Base-by-base conservation (phyloP, 2,888 invertebrate genomes). In the Noctua janthina region DNA sequence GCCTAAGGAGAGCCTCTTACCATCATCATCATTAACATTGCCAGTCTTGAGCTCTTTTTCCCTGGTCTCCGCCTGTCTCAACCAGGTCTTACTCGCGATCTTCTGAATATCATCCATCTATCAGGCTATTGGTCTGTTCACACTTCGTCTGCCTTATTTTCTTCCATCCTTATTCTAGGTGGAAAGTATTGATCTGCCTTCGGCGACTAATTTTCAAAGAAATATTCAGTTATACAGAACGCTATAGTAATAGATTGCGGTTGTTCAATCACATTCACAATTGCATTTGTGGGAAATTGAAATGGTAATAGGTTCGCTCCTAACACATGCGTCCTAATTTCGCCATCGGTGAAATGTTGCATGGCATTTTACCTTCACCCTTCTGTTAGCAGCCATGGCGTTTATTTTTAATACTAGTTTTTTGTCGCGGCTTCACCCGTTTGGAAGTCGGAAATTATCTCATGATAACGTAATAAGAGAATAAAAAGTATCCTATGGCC, bases 281-380 rank as follows among this genome's bases (percentile, higher is more conserved):
- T 79, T 62, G 46, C 59, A 72, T 78, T 66, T 64, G 64, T 69
- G 49, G 59, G 39, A 87, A 83, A 84, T 83, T 83, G 74, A 84
- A 87, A 84, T 75, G 71, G 68, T 74, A 67, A 84, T 83, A 13
- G 59, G 39, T 35, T 87, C 49, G 59, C 51, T 51, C 54, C 29
- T 54, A 64, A 20, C 74, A 83, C 79, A 83, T 87, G 78, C n/a
- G 71, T 64, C 66, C 59, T 86, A 82, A 76, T 64, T 70, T 49
- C 13, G 29, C 62, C 51, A 59, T 62, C 20, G 56, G 49, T 35
- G 62, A 77, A 70, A 71, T 51, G 13, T 67, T 69, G n/a, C 59
- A 51, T 56, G 54, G 35, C 29, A 64, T 74, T 82, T 56, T 67
- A 62, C 39, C 59, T 66, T 23, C 59, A 66, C 84, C 59, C 72